A percentile compares a stretch with the other conserved stretches of the same genome.
These are phyloP conservation scores for Vulpes vulpes DNA, from an alignment of 2,113 vertebrate species.

Conservation along the genomic window DNA sequence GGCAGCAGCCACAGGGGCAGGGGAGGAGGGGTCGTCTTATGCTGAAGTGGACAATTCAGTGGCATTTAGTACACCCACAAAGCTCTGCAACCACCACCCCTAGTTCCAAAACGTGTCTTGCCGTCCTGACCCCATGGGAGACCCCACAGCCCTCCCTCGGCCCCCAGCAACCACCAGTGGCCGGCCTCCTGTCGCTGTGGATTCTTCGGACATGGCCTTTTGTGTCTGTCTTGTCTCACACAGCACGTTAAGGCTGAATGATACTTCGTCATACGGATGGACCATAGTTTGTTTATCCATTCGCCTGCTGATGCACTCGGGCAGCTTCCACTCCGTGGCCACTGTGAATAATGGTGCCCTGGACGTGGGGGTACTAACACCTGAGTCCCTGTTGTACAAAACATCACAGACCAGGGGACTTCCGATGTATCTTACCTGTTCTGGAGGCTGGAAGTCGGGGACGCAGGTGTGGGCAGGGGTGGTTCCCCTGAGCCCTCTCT, in stretches of 20 bases:
- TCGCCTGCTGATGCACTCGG: fast-evolving
- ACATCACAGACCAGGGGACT: background rate
- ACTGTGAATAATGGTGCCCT: fast-evolving
- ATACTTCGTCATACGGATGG: too few relatives aligned
- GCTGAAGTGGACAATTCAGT: background rate
- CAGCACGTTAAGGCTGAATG: too few relatives aligned
- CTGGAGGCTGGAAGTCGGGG: background rate
- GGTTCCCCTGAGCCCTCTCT: too few relatives aligned
- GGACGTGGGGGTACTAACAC: fast-evolving
- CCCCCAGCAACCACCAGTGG: background rate
- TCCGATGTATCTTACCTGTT: background rate
- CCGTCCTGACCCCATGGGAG: background rate
- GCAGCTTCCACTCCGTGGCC: background rate
- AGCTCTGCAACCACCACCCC: background rate
- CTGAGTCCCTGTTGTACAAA: fast-evolving
- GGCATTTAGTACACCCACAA: background rate
- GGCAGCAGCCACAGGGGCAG: too few relatives aligned
- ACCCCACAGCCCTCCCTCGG: too few relatives aligned
- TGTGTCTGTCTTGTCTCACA: too few relatives aligned
- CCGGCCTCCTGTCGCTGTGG: background rate
- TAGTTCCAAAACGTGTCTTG: fast-evolving
- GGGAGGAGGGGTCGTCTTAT: background rate
- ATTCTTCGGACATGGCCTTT: background rate
- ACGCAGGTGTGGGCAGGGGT: background rate
- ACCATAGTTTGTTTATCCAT: fast-evolving